phyloP scores from a whole-genome alignment of 2,888 invertebrate genomes.

The Lasioglossum marginatum region DNA sequence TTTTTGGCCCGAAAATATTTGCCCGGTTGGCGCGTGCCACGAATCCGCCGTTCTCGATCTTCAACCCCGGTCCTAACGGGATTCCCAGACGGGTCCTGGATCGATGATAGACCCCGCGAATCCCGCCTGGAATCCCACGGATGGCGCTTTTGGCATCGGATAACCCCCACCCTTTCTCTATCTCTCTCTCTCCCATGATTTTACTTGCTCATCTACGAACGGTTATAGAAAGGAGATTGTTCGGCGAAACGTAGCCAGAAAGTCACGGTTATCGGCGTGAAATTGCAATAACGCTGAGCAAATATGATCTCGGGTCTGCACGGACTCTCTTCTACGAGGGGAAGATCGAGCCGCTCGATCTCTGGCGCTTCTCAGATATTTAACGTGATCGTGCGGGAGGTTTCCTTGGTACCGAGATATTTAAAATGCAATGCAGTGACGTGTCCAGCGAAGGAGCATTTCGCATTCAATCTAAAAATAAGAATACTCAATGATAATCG shows the following conservation, averaged over 20 bases:
- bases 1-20: slow-evolving; percentile 34
- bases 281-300: background rate
- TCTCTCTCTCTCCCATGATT: background rate
- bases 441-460: background rate
- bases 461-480: too few species aligned
- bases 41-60: slow-evolving; percentile 40
- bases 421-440: background rate
- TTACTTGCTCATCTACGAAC: background rate
- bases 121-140: slow-evolving; percentile 43
- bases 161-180: background rate
- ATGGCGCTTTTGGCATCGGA: slow-evolving; percentile 21
- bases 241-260: background rate
- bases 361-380: background rate
- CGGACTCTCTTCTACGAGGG: background rate
- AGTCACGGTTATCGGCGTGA: background rate
- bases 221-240: slow-evolving; percentile 8
- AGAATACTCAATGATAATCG: too few species aligned
- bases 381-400: background rate
- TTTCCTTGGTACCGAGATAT: background rate
- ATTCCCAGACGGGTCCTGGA: slow-evolving; percentile 44
- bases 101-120: slow-evolving; percentile 46
- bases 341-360: background rate
- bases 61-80: slow-evolving; percentile 11
- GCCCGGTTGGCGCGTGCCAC: slow-evolving; percentile 28
- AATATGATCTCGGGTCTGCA: background rate